Evolutionary conservation across 2,888 invertebrate genomes (phyloP).

Genomic region (Thecocarcelia acutangulata): DNA sequence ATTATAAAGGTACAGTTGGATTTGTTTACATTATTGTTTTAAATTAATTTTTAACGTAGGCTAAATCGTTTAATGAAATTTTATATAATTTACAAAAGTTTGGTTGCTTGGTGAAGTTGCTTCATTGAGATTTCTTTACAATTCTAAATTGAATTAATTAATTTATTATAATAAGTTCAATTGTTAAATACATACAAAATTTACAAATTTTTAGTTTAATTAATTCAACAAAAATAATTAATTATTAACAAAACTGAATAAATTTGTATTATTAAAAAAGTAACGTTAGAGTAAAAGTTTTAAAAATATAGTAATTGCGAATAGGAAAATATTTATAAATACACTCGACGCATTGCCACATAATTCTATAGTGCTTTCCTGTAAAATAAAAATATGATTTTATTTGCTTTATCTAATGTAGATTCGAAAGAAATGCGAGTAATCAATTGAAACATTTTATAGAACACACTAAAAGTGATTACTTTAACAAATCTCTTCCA

Average conservation of each 20-base stretch:
- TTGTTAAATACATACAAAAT: slow-evolving; percentile 66
- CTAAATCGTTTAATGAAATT: slow-evolving; percentile 53
- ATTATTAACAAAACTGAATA: slow-evolving; percentile 26
- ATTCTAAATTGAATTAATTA: slow-evolving; percentile 55
- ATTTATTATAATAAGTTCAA: slow-evolving; percentile 45
- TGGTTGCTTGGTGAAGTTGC: slow-evolving; percentile 31
- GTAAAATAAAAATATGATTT: slow-evolving; percentile 56
- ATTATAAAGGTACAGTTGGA: slow-evolving; percentile 72
- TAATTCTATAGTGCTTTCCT: slow-evolving; percentile 87
- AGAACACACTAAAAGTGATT: no score
- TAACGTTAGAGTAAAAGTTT: slow-evolving; percentile 77
- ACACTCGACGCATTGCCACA: slow-evolving; percentile 83
- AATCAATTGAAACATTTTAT: no score
- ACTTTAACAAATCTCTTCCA: no score
- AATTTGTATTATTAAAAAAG: slow-evolving; percentile 41
- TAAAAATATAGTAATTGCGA: slow-evolving; percentile 75
- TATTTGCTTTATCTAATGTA: slow-evolving; percentile 53
- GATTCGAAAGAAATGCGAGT: no score
- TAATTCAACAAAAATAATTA: slow-evolving; percentile 48
- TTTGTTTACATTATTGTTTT: no score
- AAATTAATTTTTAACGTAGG: slow-evolving; percentile 40
- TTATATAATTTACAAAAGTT: slow-evolving; percentile 63
- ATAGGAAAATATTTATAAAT: slow-evolving; percentile 76
- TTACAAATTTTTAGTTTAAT: slow-evolving; percentile 55
- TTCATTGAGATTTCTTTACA: slow-evolving; percentile 54